Conservation (phyloP, 2,888 invertebrate genomes). For the Leptopilina drosophilae region DNA sequence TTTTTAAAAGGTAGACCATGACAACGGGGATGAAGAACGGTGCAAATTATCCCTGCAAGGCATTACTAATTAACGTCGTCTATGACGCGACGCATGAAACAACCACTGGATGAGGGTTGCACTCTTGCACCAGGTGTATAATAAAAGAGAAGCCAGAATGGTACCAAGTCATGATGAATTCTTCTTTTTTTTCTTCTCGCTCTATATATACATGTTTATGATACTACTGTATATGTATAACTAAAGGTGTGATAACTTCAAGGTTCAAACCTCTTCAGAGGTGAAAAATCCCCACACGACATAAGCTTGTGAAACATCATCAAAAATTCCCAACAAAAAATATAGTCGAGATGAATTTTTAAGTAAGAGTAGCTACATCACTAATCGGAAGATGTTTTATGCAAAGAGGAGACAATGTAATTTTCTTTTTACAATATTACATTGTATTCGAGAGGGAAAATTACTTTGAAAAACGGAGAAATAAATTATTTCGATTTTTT, state of each 20-base stretch:
- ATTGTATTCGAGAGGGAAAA: too few species aligned
- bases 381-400: too few species aligned
- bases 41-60: conserved; percentile 60
- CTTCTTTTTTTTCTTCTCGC: conserved; percentile 1
- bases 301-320: too few species aligned
- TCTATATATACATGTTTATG: conserved; percentile 8
- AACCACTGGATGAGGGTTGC: conserved; percentile 19
- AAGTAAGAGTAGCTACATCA: too few species aligned
- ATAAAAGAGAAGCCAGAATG: conserved; percentile 41
- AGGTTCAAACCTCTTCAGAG: neutral
- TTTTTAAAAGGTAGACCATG: conserved; percentile 52
- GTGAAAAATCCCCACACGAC: too few species aligned
- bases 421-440: too few species aligned
- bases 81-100: conserved; percentile 43
- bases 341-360: too few species aligned
- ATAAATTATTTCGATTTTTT: too few species aligned
- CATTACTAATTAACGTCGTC: conserved; percentile 61
- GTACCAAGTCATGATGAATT: conserved; percentile 44
- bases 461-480: too few species aligned
- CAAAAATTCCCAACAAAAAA: too few species aligned
- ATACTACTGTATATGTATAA: neutral
- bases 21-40: conserved; percentile 55
- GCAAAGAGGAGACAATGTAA: too few species aligned
- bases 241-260: neutral
- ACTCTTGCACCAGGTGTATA: conserved; percentile 25